phyloP scores from a whole-genome alignment of 2,888 invertebrate species.

The Parapristionchus giblindavisi region DNA sequence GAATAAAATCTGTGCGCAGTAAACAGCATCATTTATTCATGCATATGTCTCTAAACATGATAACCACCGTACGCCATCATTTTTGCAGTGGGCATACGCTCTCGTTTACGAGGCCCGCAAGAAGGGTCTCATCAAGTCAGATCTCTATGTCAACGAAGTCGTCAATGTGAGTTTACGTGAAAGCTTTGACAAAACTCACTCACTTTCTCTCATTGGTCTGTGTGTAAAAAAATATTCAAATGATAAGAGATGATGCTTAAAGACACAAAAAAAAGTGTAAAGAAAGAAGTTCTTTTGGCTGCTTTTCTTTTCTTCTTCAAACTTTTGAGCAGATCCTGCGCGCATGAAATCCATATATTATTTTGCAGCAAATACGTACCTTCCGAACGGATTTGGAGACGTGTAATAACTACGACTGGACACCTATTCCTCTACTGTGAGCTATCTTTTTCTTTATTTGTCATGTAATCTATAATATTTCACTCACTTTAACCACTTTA shows the following conservation, averaged over 20 bases:
- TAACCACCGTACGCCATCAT: too few species aligned
- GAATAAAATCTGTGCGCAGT: too few species aligned
- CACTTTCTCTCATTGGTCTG: neutral
- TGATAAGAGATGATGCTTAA: too few species aligned
- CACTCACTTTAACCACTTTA: neutral
- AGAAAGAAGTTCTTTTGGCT: too few species aligned
- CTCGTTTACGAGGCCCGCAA: constrained; percentile 54
- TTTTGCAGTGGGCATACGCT: constrained; percentile 48
- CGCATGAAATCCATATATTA: too few species aligned
- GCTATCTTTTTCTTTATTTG: neutral
- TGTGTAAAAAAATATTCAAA: too few species aligned
- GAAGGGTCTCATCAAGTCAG: constrained; percentile 54
- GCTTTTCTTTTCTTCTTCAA: too few species aligned
- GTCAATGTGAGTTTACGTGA: constrained; percentile 39
- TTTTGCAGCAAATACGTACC: constrained; percentile 14
- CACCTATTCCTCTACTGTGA: constrained; percentile 28
- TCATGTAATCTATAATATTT: neutral
- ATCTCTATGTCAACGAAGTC: constrained; percentile 50
- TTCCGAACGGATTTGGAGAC: constrained; percentile 23
- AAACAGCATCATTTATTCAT: too few species aligned
- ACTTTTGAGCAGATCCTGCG: too few species aligned
- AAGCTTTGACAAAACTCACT: neutral
- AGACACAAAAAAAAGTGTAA: too few species aligned
- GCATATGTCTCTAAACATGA: too few species aligned
- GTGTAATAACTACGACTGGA: constrained; percentile 29